Evolutionary conservation across 2,113 vertebrate genomes (phyloP), one percentile per base, ranked within the genome.

Genomic region (Malurus melanocephalus): DNA sequence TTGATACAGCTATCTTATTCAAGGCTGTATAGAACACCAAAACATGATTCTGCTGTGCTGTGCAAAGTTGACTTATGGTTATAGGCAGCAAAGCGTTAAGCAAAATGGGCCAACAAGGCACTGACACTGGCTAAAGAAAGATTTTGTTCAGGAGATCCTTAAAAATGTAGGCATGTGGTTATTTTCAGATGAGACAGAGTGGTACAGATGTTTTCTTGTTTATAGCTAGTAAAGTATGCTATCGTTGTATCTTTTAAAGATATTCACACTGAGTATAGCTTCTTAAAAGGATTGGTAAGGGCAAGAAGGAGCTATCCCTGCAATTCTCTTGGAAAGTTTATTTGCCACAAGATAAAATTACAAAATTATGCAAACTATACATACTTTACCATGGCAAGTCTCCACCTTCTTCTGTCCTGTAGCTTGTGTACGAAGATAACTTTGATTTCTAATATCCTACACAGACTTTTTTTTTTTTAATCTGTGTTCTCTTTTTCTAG

Each of bases 301-400:
- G 15, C 38, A 74, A 53, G 81, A 74, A 46, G 17, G 28, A 16
- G 5, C 45, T 85, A 30, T 35, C 26, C 43, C 22, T 11, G 4
- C 80, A 88, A 74, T 71, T 69, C 28, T 89, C 20, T 33, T 57
- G 7, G 15, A 18, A 55, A 30, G 5, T 62, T 85, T 40, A 28
- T 66, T 38, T 81, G 16, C 13, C 23, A 35, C 20, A 33, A 62
- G 53, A 43, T 46, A 30, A 61, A 82, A 86, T 10, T 66, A 24
- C 32, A 32, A 69, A 67, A 32, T 64, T 0, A 13, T 57, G 12
- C 1, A 14, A 78, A 20, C 33, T 1, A 1, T 40, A 5, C 2
- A 22, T 76, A 45, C 7, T 6, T 90, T 84, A 42, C 17, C 21
- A 13, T 46, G 48, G 40, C 40, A 75, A 66, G n/a, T 77, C 45